Percentiles rank a stretch among this genome's conserved stretches.
These are phyloP conservation scores for Colletes gigas DNA, from an alignment of 1,140 invertebrate genomes.

Conservation along the genomic window DNA sequence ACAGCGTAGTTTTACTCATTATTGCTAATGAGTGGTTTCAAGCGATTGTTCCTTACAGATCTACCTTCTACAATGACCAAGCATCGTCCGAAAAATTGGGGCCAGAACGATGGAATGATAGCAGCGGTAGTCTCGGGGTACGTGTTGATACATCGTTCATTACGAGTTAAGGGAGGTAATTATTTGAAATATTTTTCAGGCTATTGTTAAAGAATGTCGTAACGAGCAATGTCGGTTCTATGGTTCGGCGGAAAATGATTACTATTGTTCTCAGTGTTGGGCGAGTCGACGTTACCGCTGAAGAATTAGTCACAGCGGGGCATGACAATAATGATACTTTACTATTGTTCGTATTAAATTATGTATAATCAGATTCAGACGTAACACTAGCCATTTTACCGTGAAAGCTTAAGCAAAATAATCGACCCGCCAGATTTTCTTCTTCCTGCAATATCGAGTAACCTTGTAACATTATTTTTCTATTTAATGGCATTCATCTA, in stretches of 20 bases:
- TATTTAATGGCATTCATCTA: conserved; percentile 32
- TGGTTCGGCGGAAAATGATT: conserved; percentile 76
- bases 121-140: conserved; percentile 63
- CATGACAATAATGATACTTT: conserved; percentile 77
- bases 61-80: conserved; percentile 86
- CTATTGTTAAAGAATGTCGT: conserved; percentile 70
- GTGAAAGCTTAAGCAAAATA: conserved; percentile 31
- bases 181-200: conserved; percentile 45
- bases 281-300: conserved; percentile 73
- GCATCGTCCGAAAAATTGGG: conserved; percentile 58
- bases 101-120: conserved; percentile 64
- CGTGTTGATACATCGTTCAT: conserved; percentile 14
- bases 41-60: conserved; percentile 75
- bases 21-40: neutral
- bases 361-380: conserved; percentile 52
- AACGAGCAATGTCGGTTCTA: conserved; percentile 77
- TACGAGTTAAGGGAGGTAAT: conserved; percentile 3
- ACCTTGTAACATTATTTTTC: conserved; percentile 25
- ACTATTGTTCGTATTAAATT: conserved; percentile 53
- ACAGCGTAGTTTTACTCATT: conserved; percentile 1
- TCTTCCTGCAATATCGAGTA: conserved; percentile 21
- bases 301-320: conserved; percentile 57
- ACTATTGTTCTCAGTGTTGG: conserved; percentile 79
- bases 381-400: conserved; percentile 45
- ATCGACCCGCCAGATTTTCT: conserved; percentile 8